Evolutionary conservation across 2,797 vertebrate species (phyloP).

Genomic region (Spinus olivaceus): DNA sequence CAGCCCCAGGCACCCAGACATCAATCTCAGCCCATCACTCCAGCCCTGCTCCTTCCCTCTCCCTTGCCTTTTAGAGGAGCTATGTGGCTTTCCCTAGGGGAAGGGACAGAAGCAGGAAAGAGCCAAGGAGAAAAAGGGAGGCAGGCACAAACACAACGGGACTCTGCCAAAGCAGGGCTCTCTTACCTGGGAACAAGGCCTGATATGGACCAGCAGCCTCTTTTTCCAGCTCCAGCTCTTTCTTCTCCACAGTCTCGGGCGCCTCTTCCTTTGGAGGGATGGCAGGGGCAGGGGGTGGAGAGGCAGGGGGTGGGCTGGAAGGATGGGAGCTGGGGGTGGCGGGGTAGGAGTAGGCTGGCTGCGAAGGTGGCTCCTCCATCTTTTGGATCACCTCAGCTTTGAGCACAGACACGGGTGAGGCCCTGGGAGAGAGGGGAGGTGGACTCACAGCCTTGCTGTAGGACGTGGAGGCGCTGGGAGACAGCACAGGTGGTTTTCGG

Average conservation of each 20-base stretch:
- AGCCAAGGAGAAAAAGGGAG: slow-evolving; percentile 23
- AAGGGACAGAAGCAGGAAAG: slow-evolving; percentile 46
- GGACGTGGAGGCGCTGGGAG: slow-evolving; percentile 79
- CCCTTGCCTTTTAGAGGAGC: background rate
- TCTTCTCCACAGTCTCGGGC: slow-evolving; percentile 80
- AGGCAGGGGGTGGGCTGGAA: slow-evolving; percentile 79
- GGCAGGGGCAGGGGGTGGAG: slow-evolving; percentile 74
- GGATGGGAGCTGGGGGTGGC: slow-evolving; percentile 82
- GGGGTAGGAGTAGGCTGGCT: slow-evolving; percentile 79
- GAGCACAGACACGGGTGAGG: slow-evolving; percentile 82
- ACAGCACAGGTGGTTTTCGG: slow-evolving; percentile 80
- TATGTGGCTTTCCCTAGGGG: background rate
- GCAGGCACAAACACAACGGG: slow-evolving; percentile 6
- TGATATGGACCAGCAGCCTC: slow-evolving; percentile 77
- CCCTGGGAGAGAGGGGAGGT: slow-evolving; percentile 76
- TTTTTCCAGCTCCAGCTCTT: slow-evolving; percentile 82
- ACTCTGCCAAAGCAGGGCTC: slow-evolving; percentile 37
- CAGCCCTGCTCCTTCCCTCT: background rate
- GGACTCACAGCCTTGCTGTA: slow-evolving; percentile 83
- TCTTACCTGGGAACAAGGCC: slow-evolving; percentile 86
- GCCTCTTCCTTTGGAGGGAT: slow-evolving; percentile 86
- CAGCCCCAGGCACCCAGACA: background rate
- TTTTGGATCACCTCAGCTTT: slow-evolving; percentile 89
- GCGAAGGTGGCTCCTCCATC: slow-evolving; percentile 77
- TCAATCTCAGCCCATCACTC: background rate